Evolutionary conservation across 2,113 vertebrate genomes (phyloP).

Genomic region (Paramisgurnus dabryanus): DNA sequence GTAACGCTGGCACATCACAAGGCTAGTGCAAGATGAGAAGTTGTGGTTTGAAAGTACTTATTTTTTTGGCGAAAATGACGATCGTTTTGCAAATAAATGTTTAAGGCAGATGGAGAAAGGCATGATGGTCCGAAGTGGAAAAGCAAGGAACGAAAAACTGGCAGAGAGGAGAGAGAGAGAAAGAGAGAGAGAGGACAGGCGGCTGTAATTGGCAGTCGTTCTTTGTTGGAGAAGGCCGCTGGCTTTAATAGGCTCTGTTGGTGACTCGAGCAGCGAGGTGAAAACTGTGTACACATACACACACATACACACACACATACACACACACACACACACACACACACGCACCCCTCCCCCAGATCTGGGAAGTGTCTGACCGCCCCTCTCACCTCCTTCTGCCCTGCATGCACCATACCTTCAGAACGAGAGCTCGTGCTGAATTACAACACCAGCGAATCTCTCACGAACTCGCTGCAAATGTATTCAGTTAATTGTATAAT

Average conservation of each 20-base stretch:
- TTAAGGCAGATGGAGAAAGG: conserved; percentile 25
- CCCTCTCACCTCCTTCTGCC: conserved; percentile 52
- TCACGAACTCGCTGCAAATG: neutral
- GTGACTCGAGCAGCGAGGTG: conserved; percentile 58
- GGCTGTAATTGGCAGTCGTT: conserved; percentile 61
- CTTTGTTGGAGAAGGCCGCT: conserved; percentile 61
- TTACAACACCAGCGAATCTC: conserved; percentile 13
- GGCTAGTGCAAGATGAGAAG: no score
- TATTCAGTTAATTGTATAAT: neutral
- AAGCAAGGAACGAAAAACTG: conserved; percentile 14
- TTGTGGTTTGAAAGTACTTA: no score
- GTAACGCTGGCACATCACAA: no score
- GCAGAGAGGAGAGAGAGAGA: conserved; percentile 28
- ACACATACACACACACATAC: conserved; percentile 38
- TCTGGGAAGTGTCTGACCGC: conserved; percentile 51
- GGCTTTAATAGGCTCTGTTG: conserved; percentile 63
- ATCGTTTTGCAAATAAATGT: conserved; percentile 20
- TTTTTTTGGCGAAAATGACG: no score
- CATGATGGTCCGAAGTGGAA: conserved; percentile 6
- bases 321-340: conserved; percentile 43
- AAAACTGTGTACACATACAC: conserved; percentile 53
- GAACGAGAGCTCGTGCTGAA: conserved; percentile 2
- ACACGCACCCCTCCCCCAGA: conserved; percentile 52
- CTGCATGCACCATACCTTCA: conserved; percentile 32
- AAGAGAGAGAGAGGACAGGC: conserved; percentile 53